Evolutionary conservation across 2,797 vertebrate species (phyloP).

Genomic region (Fundulus diaphanus): DNA sequence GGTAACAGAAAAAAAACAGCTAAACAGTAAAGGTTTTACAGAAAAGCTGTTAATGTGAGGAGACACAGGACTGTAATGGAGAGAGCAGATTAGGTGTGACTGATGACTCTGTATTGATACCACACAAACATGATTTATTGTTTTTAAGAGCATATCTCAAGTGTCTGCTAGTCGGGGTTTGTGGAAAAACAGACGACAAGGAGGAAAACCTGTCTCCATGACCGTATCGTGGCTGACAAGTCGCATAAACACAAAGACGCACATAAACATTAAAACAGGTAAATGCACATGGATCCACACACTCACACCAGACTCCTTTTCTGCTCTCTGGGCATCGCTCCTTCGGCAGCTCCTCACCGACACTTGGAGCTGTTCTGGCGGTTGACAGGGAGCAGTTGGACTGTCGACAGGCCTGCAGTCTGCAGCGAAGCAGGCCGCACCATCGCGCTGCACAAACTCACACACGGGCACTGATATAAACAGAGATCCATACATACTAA

Average conservation of each 20-base stretch:
- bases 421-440: constrained; percentile 60
- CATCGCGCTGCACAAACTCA: constrained; percentile 43
- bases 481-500: constrained; percentile 46
- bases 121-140: constrained; percentile 46
- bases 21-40: constrained; percentile 39
- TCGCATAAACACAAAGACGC: constrained; percentile 42
- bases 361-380: constrained; percentile 71
- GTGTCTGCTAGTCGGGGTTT: constrained; percentile 47
- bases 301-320: constrained; percentile 35
- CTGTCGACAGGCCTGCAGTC: constrained; percentile 70
- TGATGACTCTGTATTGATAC: constrained; percentile 52
- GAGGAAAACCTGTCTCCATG: constrained; percentile 33
- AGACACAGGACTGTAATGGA: constrained; percentile 40
- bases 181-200: constrained; percentile 33
- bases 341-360: constrained; percentile 70
- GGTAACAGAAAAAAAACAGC: constrained; percentile 16
- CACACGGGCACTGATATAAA: constrained; percentile 46
- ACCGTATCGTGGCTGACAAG: constrained; percentile 41
- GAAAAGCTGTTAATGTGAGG: constrained; percentile 48
- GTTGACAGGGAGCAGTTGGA: constrained; percentile 75
- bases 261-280: background rate
- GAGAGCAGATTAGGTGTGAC: constrained; percentile 53
- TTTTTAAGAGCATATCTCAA: constrained; percentile 50
- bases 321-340: constrained; percentile 53
- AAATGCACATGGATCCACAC: background rate